These are phyloP conservation scores for Tenebrosternarchus preto DNA, from an alignment of 2,113 vertebrate genomes.

Conservation along the genomic window DNA sequence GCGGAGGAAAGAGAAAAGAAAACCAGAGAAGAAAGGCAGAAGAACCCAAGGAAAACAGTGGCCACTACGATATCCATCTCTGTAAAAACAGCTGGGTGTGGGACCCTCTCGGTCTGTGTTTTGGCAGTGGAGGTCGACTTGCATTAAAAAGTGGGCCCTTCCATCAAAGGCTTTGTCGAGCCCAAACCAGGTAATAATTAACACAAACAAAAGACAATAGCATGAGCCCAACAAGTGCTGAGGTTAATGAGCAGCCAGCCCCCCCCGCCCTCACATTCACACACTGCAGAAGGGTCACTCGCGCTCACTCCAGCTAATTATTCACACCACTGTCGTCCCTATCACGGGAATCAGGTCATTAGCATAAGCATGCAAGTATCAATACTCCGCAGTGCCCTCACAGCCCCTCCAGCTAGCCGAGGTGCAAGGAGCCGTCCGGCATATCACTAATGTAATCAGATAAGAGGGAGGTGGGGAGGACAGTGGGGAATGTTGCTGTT, in stretches of 20 bases:
- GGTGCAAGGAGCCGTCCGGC: constrained; percentile 49
- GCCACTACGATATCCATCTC: constrained; percentile 72
- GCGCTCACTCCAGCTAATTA: constrained; percentile 41
- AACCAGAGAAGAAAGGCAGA: constrained; percentile 64
- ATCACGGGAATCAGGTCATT: constrained; percentile 60
- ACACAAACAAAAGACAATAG: constrained; percentile 73
- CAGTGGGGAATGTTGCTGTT: constrained; percentile 47
- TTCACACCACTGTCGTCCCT: constrained; percentile 40
- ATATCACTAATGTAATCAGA: constrained; percentile 73
- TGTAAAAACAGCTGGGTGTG: constrained; percentile 71
- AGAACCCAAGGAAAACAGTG: constrained; percentile 66
- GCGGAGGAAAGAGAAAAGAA: constrained; percentile 52
- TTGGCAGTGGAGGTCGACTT: constrained; percentile 60
- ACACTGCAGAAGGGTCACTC: constrained; percentile 37
- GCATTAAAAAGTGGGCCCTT: constrained; percentile 70
- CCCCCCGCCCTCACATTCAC: constrained; percentile 61
- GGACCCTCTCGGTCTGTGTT: constrained; percentile 60
- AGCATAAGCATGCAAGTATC: constrained; percentile 74
- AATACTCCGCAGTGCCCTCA: constrained; percentile 60
- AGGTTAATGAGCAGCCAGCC: constrained; percentile 60
- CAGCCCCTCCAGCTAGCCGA: constrained; percentile 49
- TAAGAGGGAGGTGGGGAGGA: constrained; percentile 60
- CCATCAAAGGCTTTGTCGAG: constrained; percentile 65
- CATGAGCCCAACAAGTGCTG: constrained; percentile 49
- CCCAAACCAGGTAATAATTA: constrained; percentile 75